Evolutionary conservation across 1,140 invertebrate genomes (phyloP).

Genomic region (Drosophila kanapiae): DNA sequence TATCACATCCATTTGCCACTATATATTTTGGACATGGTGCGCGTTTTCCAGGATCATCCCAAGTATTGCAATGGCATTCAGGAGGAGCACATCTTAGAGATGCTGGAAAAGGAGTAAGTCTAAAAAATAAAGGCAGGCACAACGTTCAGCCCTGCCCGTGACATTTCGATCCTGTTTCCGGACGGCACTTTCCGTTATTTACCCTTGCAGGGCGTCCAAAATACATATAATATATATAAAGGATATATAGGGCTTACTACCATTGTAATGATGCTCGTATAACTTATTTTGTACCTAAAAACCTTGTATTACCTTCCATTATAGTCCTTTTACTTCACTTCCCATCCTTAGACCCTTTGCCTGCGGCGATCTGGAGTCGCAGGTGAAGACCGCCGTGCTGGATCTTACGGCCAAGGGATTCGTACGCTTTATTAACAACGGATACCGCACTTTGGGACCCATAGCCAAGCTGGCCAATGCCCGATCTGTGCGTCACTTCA

Average conservation of each 20-base stretch:
- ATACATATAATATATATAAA: too few relatives aligned
- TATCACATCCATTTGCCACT: conserved; percentile 78
- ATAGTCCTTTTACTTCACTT: background rate
- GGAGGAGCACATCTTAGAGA: conserved; percentile 69
- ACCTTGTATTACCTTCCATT: too few relatives aligned
- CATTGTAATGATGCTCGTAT: too few relatives aligned
- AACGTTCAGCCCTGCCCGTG: too few relatives aligned
- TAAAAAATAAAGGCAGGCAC: too few relatives aligned
- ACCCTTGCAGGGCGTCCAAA: too few relatives aligned
- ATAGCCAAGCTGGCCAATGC: conserved; percentile 79
- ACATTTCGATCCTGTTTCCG: too few relatives aligned
- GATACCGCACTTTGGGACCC: conserved; percentile 78
- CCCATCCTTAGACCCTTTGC: conserved; percentile 59
- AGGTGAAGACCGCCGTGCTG: conserved; percentile 73
- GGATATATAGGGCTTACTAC: too few relatives aligned
- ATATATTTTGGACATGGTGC: conserved; percentile 78
- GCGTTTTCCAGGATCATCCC: conserved; percentile 80
- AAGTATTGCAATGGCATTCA: conserved; percentile 72
- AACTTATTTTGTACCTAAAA: too few relatives aligned
- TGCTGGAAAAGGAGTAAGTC: conserved; percentile 77
- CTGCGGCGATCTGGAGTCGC: conserved; percentile 75
- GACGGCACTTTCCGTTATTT: too few relatives aligned
- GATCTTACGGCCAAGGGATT: conserved; percentile 73
- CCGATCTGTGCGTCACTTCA: conserved; percentile 72
- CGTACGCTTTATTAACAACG: conserved; percentile 70